A percentile compares a stretch with the other conserved stretches of the same genome.
Conservation (phyloP, 2,113 vertebrate genomes). For the Laterallus jamaicensis region DNA sequence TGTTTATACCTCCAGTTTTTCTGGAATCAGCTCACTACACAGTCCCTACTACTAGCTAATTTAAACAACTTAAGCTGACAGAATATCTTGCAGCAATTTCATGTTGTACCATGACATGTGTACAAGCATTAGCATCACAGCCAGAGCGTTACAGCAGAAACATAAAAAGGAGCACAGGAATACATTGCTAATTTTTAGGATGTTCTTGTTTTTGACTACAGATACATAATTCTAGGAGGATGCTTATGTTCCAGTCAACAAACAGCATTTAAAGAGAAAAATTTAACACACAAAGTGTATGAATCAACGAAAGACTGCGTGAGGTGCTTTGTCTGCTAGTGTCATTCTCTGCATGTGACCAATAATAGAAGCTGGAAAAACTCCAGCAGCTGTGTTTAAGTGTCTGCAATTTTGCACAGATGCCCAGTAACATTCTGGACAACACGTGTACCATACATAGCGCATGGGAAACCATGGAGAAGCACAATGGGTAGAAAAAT, state of each 20-base stretch:
- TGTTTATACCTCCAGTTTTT: background rate
- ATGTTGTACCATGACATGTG: background rate
- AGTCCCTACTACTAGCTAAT: slow-evolving; percentile 8
- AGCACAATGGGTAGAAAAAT: background rate
- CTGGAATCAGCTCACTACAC: background rate
- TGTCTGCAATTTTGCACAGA: background rate
- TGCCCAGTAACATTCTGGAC: slow-evolving; percentile 12
- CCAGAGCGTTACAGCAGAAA: background rate
- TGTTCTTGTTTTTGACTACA: background rate
- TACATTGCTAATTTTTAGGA: slow-evolving; percentile 14
- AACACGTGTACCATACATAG: background rate
- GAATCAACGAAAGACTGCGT: background rate
- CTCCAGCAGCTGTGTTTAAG: slow-evolving; percentile 21
- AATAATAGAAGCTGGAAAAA: slow-evolving; percentile 6
- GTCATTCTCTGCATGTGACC: background rate
- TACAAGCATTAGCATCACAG: slow-evolving; percentile 16
- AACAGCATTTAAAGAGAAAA: background rate
- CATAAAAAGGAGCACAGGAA: slow-evolving; percentile 21
- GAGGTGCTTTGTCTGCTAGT: slow-evolving; percentile 9
- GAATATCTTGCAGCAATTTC: slow-evolving; percentile 4
- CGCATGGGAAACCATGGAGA: background rate
- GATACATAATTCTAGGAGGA: background rate
- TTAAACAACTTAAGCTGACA: slow-evolving; percentile 21
- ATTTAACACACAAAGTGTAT: background rate
- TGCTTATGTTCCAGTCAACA: background rate